A percentile compares a stretch with the other conserved stretches of the same genome.
Conservation (phyloP, 2,888 invertebrate genomes). For the Meteorus colon region DNA sequence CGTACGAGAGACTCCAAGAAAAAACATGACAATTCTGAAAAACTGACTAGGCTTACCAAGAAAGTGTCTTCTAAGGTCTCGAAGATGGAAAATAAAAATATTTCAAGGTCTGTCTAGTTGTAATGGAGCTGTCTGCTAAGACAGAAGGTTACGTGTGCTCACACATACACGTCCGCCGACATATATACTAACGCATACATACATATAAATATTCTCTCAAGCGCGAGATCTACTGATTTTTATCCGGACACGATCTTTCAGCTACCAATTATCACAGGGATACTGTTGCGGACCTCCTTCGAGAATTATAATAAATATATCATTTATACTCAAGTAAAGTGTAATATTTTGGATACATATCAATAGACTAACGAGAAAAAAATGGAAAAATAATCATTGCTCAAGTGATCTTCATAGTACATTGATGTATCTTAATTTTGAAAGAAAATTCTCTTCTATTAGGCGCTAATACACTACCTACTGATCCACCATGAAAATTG, state of each 20-base stretch:
- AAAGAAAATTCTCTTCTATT: too few relatives aligned
- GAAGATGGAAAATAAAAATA: conserved; percentile 11
- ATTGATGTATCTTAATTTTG: too few relatives aligned
- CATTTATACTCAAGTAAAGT: neutral
- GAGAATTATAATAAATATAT: conserved; percentile 24
- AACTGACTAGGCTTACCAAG: neutral
- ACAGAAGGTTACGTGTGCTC: neutral
- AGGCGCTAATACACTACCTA: too few relatives aligned
- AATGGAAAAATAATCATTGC: too few relatives aligned
- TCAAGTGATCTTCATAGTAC: too few relatives aligned
- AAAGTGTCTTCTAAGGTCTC: neutral
- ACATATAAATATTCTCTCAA: conserved; percentile 44
- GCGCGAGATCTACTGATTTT: conserved; percentile 45
- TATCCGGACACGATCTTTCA: conserved; percentile 60
- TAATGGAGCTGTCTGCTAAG: conserved; percentile 57
- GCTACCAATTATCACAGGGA: conserved; percentile 60
- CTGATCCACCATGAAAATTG: too few relatives aligned
- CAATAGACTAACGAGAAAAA: too few relatives aligned
- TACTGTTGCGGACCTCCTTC: conserved; percentile 53
- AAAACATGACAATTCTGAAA: neutral
- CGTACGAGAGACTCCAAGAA: neutral
- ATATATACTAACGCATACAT: neutral
- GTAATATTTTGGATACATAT: neutral
- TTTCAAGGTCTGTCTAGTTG: conserved; percentile 40
- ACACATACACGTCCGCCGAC: neutral